A percentile compares a stretch with the other conserved stretches of the same genome.
Evolutionary conservation across 1,140 invertebrate species (phyloP).

Genomic region (Lordiphosa mommai): DNA sequence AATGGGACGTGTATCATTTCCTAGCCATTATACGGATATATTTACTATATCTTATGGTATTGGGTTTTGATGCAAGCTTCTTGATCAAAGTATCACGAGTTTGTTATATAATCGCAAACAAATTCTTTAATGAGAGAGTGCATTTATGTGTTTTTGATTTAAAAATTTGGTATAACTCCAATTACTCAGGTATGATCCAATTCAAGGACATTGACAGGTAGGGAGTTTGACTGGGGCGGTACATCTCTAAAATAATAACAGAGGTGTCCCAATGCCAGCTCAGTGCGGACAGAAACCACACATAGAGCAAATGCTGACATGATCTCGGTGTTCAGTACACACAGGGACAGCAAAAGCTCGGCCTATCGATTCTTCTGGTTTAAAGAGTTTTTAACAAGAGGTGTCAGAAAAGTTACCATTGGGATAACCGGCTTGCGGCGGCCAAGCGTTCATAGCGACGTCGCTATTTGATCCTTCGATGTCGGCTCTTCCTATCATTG

Average conservation of each 20-base stretch:
- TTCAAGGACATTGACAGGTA: constrained; percentile 80
- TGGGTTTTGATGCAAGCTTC: no score
- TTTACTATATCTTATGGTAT: no score
- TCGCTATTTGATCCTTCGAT: constrained; percentile 63
- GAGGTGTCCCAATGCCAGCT: constrained; percentile 92
- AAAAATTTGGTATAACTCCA: no score
- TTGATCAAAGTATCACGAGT: no score
- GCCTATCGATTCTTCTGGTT: constrained; percentile 89
- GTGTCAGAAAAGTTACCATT: no score
- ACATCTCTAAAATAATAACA: constrained; percentile 90
- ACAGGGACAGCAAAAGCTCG: constrained; percentile 91
- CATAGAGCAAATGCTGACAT: no score
- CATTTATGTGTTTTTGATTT: neutral
- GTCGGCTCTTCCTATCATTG: constrained; percentile 82
- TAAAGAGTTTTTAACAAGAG: no score
- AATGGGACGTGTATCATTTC: constrained; percentile 79
- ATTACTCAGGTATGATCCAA: neutral
- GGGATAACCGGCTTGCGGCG: no score
- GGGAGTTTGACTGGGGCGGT: constrained; percentile 81
- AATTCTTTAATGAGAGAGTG: no score
- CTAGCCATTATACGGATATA: constrained; percentile 10
- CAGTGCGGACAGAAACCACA: constrained; percentile 91
- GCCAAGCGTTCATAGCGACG: no score
- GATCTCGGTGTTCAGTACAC: no score
- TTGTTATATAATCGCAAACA: no score